Base-by-base conservation (phyloP, 2,113 vertebrate genomes). In the Coryphaenoides rupestris region DNA sequence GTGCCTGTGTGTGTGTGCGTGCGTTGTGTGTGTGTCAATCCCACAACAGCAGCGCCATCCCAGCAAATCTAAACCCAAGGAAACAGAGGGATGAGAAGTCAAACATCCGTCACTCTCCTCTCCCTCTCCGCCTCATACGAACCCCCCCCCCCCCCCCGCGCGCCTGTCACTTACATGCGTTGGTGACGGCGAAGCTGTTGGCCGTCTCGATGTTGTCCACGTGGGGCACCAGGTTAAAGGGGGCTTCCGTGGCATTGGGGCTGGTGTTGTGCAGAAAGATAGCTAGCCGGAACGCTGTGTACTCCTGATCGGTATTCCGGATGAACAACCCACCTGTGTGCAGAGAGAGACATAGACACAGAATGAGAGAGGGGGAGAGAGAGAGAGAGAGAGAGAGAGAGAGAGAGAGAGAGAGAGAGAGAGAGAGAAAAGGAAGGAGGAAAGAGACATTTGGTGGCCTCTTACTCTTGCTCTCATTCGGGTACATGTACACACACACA, bases 241-340 rank as follows among this genome's bases (percentile, higher is more conserved):
- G 95, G 72, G 97, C 96, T 92, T 98, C 96, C 0, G 96, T 97
- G 58, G 94, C 96, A 73, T 99, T 99, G 56, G 97, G 97, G 86
- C 96, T 98, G 89, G 96, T 99, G 87, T 99, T 99, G 90, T 99
- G 97, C 78, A 98, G 94, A 91, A 98, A 99, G 89, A 98, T 98
- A 68, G 96, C 95, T 88, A 99, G 89, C 74, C 96, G 94, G 79
- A 99, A 99, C 68, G 95, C 96, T 66, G 96, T 98, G 82, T 99
- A 99, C 89, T 99, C 97, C 94, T 99, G 97, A 93, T 98, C 97
- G 76, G 96, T 98, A 91, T 99, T 98, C 91, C 96, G 92, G 91
- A 98, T 98, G 92, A 98, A 98, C 89, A 99, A 90, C 75, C 96
- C 96, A 88, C 97, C 96, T 99, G 86, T 55, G 83, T 74, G 69